phyloP scores from a whole-genome alignment of 2,888 invertebrate genomes.

The Lutraria lutraria region DNA sequence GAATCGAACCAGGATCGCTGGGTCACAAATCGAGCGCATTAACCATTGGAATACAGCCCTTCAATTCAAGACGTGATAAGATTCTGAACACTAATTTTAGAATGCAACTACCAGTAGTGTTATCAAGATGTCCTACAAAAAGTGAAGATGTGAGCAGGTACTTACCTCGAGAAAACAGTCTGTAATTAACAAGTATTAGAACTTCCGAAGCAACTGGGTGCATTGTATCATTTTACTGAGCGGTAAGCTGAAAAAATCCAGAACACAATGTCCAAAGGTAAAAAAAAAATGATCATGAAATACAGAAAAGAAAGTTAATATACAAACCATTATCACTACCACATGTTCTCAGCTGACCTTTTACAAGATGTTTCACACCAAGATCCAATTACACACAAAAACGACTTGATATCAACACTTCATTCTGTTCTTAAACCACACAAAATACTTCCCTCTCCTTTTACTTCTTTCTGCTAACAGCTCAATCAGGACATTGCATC shows the following conservation, averaged over 20 bases:
- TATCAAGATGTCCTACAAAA: too few relatives aligned
- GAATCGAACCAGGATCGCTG: too few relatives aligned
- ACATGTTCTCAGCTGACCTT: background rate
- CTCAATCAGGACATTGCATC: too few relatives aligned
- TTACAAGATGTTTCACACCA: background rate
- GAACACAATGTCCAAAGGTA: background rate
- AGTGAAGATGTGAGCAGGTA: background rate
- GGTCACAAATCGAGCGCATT: too few relatives aligned
- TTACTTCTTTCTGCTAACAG: background rate
- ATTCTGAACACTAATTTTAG: too few relatives aligned
- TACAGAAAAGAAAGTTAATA: background rate
- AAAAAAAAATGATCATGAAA: background rate
- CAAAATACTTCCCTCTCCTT: too few relatives aligned
- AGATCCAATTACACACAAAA: background rate
- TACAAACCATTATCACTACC: background rate
- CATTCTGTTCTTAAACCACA: background rate
- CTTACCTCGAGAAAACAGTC: constrained; percentile 3
- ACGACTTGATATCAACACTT: background rate
- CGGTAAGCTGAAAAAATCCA: constrained; percentile 12
- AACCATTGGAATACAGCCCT: too few relatives aligned
- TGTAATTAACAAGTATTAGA: background rate
- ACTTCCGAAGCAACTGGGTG: background rate
- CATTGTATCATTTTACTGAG: background rate
- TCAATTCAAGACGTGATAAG: too few relatives aligned
- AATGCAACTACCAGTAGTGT: too few relatives aligned